Percentiles rank a stretch among this genome's conserved stretches.
phyloP scores from a whole-genome alignment of 2,888 invertebrate species.

The Synergus itoensis region DNA sequence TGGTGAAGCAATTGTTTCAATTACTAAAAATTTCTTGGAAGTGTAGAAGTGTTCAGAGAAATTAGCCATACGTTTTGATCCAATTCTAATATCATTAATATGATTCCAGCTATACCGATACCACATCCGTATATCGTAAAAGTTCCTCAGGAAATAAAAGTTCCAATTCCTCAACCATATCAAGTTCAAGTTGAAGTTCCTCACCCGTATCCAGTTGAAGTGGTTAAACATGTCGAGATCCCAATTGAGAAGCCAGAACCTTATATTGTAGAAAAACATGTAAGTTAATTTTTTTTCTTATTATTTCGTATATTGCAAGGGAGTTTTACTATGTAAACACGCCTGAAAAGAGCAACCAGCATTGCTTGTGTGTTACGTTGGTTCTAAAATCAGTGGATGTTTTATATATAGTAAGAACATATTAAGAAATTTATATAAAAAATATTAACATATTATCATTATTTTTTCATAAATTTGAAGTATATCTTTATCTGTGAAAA shows the following conservation, averaged over 20 bases:
- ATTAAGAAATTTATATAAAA: background rate
- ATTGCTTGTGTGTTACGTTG: background rate
- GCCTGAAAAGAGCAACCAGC: background rate
- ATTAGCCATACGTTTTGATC: background rate
- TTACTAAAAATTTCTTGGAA: background rate
- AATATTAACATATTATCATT: too few relatives aligned
- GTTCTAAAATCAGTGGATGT: background rate
- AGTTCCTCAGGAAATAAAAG: constrained; percentile 79
- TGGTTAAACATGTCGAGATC: constrained; percentile 80
- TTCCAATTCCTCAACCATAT: constrained; percentile 82
- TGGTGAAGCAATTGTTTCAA: background rate
- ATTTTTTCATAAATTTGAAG: too few relatives aligned
- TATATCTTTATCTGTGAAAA: too few relatives aligned
- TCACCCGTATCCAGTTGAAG: constrained; percentile 77
- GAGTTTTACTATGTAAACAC: background rate
- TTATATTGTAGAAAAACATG: constrained; percentile 81
- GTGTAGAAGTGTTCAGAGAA: too few relatives aligned
- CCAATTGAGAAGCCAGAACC: constrained; percentile 81
- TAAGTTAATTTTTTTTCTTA: constrained; percentile 53
- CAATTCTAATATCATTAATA: constrained; percentile 2
- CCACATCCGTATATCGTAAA: constrained; percentile 81
- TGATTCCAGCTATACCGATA: constrained; percentile 79
- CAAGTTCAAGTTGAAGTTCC: constrained; percentile 79
- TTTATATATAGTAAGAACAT: background rate
- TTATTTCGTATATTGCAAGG: background rate